These are phyloP conservation scores for Saturnia pavonia DNA, from an alignment of 2,888 invertebrate genomes.

Conservation along the genomic window DNA sequence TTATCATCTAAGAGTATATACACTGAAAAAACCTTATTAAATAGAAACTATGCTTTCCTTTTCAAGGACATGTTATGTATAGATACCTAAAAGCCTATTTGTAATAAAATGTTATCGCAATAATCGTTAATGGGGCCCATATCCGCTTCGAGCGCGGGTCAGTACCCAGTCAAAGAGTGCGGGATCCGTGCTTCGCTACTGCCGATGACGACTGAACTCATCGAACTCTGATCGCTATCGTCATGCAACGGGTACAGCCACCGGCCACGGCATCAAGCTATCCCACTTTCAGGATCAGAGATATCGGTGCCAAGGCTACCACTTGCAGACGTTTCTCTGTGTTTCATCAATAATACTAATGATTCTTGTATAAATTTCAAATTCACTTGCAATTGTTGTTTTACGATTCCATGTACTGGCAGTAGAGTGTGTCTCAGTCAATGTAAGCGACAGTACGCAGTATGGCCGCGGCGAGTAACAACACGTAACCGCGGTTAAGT, in stretches of 20 bases:
- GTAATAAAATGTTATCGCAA: no score
- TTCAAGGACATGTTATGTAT: no score
- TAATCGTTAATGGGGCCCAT: background rate
- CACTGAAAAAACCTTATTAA: no score
- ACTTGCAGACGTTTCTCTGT: background rate
- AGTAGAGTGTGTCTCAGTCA: no score
- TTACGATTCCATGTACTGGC: no score
- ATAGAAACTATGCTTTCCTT: no score
- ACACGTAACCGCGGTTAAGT: background rate
- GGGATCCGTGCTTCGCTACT: background rate
- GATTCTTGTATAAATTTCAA: no score
- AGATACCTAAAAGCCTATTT: no score
- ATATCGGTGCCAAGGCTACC: background rate
- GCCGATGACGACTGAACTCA: conserved; percentile 4
- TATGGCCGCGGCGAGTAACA: background rate
- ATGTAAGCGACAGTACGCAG: no score
- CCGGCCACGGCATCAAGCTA: background rate
- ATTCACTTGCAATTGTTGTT: no score
- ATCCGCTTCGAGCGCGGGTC: background rate
- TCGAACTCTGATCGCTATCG: background rate
- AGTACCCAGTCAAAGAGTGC: background rate
- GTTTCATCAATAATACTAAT: background rate
- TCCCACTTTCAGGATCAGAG: background rate
- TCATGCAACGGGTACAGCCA: background rate
- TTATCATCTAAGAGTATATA: no score